Conservation (phyloP, 2,113 vertebrate genomes). For the Rhabdornis inornatus region DNA sequence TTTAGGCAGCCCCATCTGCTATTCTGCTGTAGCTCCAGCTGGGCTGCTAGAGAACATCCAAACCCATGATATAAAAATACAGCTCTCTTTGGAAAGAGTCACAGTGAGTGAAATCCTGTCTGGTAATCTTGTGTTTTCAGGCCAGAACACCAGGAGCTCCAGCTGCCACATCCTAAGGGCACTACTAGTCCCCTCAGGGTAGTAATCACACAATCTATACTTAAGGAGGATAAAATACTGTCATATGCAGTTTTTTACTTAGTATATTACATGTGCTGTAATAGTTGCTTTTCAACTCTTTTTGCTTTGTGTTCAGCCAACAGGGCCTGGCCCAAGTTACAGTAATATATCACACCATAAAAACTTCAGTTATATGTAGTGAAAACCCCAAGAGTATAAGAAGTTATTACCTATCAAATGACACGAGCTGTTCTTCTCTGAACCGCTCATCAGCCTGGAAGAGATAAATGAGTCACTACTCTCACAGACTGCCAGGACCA, state of each 20-base stretch:
- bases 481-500: background rate
- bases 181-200: background rate
- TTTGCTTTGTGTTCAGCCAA: background rate
- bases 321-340: background rate
- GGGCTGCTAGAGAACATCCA: background rate
- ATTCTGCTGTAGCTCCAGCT: background rate
- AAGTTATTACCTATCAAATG: constrained; percentile 88
- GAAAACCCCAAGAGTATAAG: background rate
- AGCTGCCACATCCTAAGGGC: background rate
- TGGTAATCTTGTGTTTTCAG: background rate
- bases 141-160: background rate
- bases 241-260: background rate
- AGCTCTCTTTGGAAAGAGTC: background rate
- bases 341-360: background rate
- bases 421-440: constrained; percentile 90
- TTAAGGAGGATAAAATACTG: background rate
- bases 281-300: background rate
- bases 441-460: constrained; percentile 83
- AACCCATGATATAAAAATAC: background rate
- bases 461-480: background rate
- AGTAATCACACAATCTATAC: background rate
- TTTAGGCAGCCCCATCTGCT: background rate
- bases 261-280: background rate
- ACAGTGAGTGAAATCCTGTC: background rate
- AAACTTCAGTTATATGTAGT: background rate